Evolutionary conservation across 2,113 vertebrate species (phyloP).

Genomic region (Odocoileus virginianus): DNA sequence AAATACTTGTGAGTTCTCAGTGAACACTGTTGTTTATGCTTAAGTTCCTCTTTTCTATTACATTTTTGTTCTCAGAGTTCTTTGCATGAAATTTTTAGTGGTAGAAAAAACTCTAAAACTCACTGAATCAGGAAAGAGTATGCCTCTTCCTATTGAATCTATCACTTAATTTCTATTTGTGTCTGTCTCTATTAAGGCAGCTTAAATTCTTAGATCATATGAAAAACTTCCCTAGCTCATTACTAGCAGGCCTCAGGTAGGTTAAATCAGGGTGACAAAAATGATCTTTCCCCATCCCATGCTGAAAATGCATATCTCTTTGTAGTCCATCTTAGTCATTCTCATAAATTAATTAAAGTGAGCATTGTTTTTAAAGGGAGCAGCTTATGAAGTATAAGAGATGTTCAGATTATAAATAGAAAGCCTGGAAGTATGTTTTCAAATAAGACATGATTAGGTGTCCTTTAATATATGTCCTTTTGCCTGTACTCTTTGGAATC

Average conservation of each 20-base stretch:
- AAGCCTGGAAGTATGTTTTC: background rate
- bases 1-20: background rate
- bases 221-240: background rate
- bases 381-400: background rate
- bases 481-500: background rate
- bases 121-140: background rate
- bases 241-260: background rate
- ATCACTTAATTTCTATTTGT: background rate
- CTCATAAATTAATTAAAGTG: background rate
- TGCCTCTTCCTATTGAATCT: background rate
- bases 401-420: constrained; percentile 5
- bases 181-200: background rate
- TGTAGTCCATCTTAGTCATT: background rate
- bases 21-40: background rate
- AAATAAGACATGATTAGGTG: background rate
- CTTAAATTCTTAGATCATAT: background rate
- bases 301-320: background rate
- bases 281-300: background rate
- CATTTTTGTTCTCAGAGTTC: background rate
- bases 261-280: constrained; percentile 9
- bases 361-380: background rate
- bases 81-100: background rate
- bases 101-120: constrained; percentile 9
- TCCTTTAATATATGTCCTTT: background rate
- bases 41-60: background rate